Conservation (phyloP, 2,888 invertebrate genomes). For the Nomada fabriciana region DNA sequence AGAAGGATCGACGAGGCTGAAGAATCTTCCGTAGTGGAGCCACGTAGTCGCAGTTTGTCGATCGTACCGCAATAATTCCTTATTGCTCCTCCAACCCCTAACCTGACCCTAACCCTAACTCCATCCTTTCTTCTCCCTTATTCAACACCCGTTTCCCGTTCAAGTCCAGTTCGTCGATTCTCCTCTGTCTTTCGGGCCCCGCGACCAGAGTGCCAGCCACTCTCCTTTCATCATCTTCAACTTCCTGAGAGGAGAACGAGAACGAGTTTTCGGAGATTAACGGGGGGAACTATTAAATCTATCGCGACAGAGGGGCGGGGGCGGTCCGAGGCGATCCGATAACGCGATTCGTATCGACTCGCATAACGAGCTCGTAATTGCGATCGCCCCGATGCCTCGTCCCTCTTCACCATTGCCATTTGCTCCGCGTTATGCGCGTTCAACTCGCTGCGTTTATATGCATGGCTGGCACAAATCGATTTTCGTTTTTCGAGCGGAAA, state of each 20-base stretch:
- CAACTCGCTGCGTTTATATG: background rate
- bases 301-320: constrained; percentile 59
- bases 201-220: constrained; percentile 9
- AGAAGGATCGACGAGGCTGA: constrained; percentile 55
- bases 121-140: constrained; percentile 67
- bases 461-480: background rate
- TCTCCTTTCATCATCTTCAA: constrained; percentile 58
- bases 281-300: constrained; percentile 73
- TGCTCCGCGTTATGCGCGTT: background rate
- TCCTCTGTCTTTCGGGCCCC: background rate
- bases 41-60: constrained; percentile 85
- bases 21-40: constrained; percentile 81
- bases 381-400: background rate
- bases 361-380: constrained; percentile 45
- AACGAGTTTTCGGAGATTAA: constrained; percentile 65
- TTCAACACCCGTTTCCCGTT: constrained; percentile 10
- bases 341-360: constrained; percentile 57
- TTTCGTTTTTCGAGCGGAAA: background rate
- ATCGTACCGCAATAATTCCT: constrained; percentile 85
- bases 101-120: constrained; percentile 75
- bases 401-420: background rate
- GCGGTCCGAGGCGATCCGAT: constrained; percentile 65
- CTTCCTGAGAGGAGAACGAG: constrained; percentile 44
- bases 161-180: background rate
- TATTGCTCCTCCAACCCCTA: constrained; percentile 82